Evolutionary conservation across 23 tunicate genomes (phyloP).

Genomic region (Aplidium turbinatum): DNA sequence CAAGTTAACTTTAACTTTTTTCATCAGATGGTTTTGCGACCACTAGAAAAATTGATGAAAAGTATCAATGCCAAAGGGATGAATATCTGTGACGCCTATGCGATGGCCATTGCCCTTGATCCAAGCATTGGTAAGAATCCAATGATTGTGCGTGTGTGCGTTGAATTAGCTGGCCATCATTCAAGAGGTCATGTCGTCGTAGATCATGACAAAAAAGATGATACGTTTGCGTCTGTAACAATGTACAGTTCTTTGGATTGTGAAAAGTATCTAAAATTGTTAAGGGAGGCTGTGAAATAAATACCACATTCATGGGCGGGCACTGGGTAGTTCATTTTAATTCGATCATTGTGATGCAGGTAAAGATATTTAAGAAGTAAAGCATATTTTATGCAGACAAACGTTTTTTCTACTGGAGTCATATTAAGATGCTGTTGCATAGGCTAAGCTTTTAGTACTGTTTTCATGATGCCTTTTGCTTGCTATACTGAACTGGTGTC

Average conservation of each 20-base stretch:
- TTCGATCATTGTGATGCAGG: too few relatives aligned
- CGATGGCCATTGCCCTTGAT: constrained; percentile 69
- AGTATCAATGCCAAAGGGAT: constrained; percentile 20
- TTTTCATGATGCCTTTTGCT: too few relatives aligned
- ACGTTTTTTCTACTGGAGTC: too few relatives aligned
- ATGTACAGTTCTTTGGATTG: constrained; percentile 26
- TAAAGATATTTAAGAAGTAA: too few relatives aligned
- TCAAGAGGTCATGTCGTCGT: constrained; percentile 43
- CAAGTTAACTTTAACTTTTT: too few relatives aligned
- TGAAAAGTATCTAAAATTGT: constrained; percentile 16
- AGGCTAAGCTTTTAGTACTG: too few relatives aligned
- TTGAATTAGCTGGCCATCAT: constrained; percentile 57
- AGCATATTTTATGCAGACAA: too few relatives aligned
- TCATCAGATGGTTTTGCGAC: too few relatives aligned
- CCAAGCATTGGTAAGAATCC: constrained; percentile 29
- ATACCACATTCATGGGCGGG: neutral
- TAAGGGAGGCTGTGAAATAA: neutral
- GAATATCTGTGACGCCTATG: constrained; percentile 68
- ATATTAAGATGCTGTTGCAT: too few relatives aligned
- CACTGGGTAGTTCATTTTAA: too few relatives aligned
- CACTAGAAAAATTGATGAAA: too few relatives aligned
- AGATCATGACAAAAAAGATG: constrained; percentile 9
- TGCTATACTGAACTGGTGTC: too few relatives aligned
- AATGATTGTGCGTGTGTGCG: neutral
- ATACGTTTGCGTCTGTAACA: constrained; percentile 11